These are phyloP conservation scores for Grammomys dolichurus DNA, from an alignment of 2,113 vertebrate species.

Conservation along the genomic window DNA sequence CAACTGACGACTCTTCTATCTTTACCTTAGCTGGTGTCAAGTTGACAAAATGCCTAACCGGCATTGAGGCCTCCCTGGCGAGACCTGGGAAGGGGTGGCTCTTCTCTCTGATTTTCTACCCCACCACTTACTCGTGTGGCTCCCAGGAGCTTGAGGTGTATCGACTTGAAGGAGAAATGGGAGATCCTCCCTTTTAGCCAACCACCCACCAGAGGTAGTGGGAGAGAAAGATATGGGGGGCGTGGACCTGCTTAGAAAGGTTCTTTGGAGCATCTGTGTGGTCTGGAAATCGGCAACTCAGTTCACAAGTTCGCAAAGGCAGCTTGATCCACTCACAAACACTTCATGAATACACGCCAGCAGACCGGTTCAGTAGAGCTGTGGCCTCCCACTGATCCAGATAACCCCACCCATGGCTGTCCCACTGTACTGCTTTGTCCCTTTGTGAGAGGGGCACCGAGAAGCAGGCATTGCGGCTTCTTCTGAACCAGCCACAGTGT, in stretches of 20 bases:
- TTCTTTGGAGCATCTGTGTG: no score
- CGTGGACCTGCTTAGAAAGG: no score
- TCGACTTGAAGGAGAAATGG: not conserved
- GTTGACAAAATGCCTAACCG: not conserved
- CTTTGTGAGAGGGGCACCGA: not conserved
- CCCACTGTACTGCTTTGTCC: not conserved
- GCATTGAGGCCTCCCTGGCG: not conserved
- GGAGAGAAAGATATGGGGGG: no score
- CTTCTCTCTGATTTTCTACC: not conserved
- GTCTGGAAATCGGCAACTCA: no score
- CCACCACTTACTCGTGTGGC: not conserved
- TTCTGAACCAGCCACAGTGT: rapidly evolving
- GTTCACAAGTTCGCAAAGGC: no score
- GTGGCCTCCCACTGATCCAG: not conserved
- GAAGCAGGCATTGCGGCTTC: not conserved
- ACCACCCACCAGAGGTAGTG: no score
- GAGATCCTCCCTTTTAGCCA: no score
- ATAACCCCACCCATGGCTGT: rapidly evolving
- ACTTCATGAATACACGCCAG: no score
- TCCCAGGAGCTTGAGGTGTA: not conserved
- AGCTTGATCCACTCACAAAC: no score
- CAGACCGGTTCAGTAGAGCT: no score
- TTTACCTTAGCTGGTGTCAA: not conserved
- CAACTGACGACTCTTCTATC: no score
- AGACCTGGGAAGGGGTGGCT: not conserved